These are phyloP conservation scores for Monodelphis domestica DNA, from an alignment of 2,797 vertebrate species.

Conservation along the genomic window DNA sequence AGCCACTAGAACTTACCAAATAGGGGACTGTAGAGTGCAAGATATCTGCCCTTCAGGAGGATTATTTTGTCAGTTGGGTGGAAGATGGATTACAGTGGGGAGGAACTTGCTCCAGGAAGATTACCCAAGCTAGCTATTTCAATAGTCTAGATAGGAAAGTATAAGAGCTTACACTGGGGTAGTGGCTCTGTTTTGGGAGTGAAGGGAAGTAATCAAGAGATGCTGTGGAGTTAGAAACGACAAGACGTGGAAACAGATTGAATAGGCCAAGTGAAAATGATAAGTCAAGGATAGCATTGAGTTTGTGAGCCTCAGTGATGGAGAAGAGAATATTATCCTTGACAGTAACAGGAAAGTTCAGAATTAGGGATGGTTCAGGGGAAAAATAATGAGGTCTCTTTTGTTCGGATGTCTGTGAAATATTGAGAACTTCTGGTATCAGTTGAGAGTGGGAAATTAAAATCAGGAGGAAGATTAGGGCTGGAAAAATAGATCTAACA, in stretches of 20 bases:
- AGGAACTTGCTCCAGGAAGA: neutral
- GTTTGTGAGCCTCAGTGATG: no score
- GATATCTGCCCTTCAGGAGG: neutral
- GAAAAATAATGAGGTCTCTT: no score
- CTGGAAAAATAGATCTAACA: no score
- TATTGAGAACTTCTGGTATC: no score
- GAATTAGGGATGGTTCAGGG: no score
- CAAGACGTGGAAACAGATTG: neutral
- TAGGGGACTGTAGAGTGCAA: neutral
- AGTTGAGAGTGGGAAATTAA: no score
- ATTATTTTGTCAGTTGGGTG: neutral
- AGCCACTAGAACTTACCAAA: neutral
- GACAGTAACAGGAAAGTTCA: no score
- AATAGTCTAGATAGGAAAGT: neutral
- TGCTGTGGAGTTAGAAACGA: neutral
- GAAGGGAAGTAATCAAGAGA: neutral
- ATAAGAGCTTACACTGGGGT: neutral
- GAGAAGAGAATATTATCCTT: no score
- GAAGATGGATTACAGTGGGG: neutral
- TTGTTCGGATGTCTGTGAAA: no score
- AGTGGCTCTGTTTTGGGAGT: neutral
- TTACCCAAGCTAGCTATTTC: neutral
- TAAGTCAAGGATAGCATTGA: neutral
- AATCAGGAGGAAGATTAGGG: no score
- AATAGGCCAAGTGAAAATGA: neutral